Conservation (phyloP, 64 coral and sea anemone genomes). For the Dendrophyllia cribrosa region DNA sequence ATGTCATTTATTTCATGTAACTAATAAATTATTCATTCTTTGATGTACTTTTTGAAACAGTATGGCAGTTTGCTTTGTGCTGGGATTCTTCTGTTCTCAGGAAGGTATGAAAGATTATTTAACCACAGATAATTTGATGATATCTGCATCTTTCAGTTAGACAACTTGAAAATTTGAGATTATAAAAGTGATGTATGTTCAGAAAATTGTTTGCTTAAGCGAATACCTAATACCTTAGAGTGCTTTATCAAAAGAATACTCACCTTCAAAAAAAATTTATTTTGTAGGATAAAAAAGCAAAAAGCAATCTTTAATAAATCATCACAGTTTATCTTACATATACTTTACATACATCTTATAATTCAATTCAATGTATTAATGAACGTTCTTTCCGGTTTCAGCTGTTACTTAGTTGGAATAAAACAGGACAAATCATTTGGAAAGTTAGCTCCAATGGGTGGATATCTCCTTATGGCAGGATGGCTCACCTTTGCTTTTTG, state of each 20-base stretch:
- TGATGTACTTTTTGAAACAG: slow-evolving; percentile 5
- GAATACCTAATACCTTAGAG: too few species aligned
- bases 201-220: too few species aligned
- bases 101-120: slow-evolving; percentile 40
- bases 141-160: too few species aligned
- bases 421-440: slow-evolving; percentile 54
- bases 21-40: background rate
- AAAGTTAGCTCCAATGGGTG: slow-evolving; percentile 71
- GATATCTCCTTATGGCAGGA: slow-evolving; percentile 77
- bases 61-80: slow-evolving; percentile 61
- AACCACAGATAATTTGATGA: too few species aligned
- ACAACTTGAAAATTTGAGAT: too few species aligned
- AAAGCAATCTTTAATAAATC: too few species aligned
- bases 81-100: slow-evolving; percentile 78
- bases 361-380: background rate
- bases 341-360: background rate
- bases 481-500: slow-evolving; percentile 77
- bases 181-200: too few species aligned
- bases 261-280: too few species aligned
- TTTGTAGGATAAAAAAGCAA: too few species aligned
- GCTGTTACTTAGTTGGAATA: slow-evolving; percentile 79
- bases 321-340: background rate
- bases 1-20: background rate
- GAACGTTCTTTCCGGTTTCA: slow-evolving; percentile 21
- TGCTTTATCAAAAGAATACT: too few species aligned